Conservation (phyloP, 1,140 invertebrate species). For the Tetranychus cinnabarinus region DNA sequence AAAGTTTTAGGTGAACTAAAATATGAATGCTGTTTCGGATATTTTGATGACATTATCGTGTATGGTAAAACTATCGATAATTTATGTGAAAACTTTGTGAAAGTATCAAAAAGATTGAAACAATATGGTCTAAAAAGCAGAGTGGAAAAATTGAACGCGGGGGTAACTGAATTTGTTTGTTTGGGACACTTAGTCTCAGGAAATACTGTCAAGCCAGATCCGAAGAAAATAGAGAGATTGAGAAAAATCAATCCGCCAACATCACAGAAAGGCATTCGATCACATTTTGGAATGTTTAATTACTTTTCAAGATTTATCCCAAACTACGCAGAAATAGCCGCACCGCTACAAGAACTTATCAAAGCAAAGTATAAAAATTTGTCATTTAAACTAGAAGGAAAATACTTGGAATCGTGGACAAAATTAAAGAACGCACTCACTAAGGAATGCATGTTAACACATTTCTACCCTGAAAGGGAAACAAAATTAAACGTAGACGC, state of each 20-base stretch:
- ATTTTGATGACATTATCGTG: conserved; percentile 20
- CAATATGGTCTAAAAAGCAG: too few relatives aligned
- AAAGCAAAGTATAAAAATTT: background rate
- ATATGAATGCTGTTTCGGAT: conserved; percentile 9
- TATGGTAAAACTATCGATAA: background rate
- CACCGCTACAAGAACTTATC: background rate
- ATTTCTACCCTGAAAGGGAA: background rate
- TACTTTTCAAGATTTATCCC: background rate
- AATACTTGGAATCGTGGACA: background rate
- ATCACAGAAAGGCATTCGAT: background rate
- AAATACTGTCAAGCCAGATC: conserved; percentile 11
- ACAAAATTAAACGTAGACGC: conserved; percentile 1
- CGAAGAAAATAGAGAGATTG: conserved; percentile 8
- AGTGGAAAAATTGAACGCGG: background rate
- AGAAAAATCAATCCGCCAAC: background rate
- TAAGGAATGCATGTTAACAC: background rate
- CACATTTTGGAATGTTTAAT: background rate
- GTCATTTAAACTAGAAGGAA: background rate
- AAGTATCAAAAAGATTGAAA: too few relatives aligned
- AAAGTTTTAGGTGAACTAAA: background rate
- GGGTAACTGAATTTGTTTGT: conserved; percentile 16
- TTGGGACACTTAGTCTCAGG: conserved; percentile 14
- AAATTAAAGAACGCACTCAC: background rate
- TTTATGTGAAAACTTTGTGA: too few relatives aligned
- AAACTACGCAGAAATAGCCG: background rate